A percentile compares a stretch with the other conserved stretches of the same genome.
phyloP scores from a whole-genome alignment of 2,888 invertebrate genomes.

The Epicampocera succincta region DNA sequence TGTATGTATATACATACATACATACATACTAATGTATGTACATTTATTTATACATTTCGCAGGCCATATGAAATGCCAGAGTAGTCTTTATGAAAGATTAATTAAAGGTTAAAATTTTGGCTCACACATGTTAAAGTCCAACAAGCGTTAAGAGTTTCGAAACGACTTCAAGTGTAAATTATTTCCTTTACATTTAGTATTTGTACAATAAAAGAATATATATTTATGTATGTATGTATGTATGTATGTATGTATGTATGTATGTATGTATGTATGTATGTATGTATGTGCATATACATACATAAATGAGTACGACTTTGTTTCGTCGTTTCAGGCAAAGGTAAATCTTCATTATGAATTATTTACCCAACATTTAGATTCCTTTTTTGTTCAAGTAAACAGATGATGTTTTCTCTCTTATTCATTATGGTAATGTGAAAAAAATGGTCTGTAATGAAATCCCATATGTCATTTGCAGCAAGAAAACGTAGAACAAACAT shows the following conservation, averaged over 20 bases:
- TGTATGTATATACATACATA: no score
- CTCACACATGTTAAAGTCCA: background rate
- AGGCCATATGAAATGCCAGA: no score
- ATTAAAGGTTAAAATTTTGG: background rate
- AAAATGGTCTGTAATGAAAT: conserved; percentile 38
- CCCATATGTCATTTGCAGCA: conserved; percentile 35
- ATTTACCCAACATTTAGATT: conserved; percentile 38
- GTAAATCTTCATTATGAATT: conserved; percentile 34
- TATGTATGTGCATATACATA: background rate
- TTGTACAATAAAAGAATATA: background rate
- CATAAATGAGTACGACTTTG: background rate
- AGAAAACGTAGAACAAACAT: conserved; percentile 30
- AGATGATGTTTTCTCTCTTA: conserved; percentile 7
- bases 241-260: no score
- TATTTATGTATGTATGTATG: no score
- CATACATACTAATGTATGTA: no score
- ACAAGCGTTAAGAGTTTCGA: background rate
- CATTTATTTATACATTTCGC: no score
- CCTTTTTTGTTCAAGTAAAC: conserved; percentile 17
- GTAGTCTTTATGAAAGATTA: background rate
- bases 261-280: no score
- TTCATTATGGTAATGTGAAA: background rate
- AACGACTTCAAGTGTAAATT: conserved; percentile 17
- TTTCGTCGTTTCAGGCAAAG: conserved; percentile 14
- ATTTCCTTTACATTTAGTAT: conserved; percentile 2